These are phyloP conservation scores for Sus scrofa DNA, from an alignment of 2,113 vertebrate species.

Conservation along the genomic window DNA sequence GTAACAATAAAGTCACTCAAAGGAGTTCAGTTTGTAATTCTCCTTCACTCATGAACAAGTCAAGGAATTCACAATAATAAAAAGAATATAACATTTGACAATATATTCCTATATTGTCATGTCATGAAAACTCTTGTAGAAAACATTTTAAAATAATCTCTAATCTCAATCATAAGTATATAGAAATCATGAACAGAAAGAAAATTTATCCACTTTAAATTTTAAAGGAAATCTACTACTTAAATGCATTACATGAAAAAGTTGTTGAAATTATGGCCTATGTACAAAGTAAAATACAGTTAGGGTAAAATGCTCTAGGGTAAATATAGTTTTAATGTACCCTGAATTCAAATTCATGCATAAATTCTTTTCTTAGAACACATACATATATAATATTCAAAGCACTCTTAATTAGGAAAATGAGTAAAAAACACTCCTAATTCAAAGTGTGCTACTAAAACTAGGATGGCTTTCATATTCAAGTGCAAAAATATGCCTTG, in stretches of 20 bases:
- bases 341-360: constrained; percentile 37
- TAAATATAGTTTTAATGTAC: constrained; percentile 33
- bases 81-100: neutral
- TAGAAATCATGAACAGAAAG: neutral
- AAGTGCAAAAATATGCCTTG: neutral
- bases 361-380: neutral
- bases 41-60: neutral
- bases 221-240: constrained; percentile 34
- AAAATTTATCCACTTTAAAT: constrained; percentile 25
- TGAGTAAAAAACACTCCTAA: neutral
- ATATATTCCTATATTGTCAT: neutral
- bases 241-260: neutral
- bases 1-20: neutral
- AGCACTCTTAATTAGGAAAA: constrained; percentile 25
- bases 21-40: neutral
- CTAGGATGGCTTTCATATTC: neutral
- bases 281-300: constrained; percentile 25
- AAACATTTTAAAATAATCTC: neutral
- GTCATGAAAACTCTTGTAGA: constrained; percentile 27
- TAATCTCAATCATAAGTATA: constrained; percentile 36
- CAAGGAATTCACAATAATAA: neutral
- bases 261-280: constrained; percentile 17
- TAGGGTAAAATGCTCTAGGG: constrained; percentile 25
- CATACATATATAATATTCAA: neutral
- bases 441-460: constrained; percentile 53